Percentiles rank a stretch among this genome's conserved stretches.
Conservation (phyloP, 2,797 vertebrate species). For the Percopsis omiscomaycus region DNA sequence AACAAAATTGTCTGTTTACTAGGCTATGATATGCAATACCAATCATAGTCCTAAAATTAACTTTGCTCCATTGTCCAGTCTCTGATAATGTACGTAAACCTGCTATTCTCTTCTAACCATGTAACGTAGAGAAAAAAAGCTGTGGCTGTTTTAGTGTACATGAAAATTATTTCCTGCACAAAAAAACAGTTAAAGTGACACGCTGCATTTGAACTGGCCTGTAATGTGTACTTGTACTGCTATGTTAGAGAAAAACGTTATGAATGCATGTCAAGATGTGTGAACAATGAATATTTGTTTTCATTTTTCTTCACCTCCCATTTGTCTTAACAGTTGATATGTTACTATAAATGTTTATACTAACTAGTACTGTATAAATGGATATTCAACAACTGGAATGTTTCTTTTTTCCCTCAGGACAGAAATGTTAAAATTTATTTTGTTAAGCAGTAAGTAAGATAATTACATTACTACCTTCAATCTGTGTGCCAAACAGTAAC, state of each 20-base stretch:
- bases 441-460: too few relatives aligned
- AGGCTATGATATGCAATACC: constrained; percentile 12
- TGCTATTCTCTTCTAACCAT: constrained; percentile 1
- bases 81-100: constrained; percentile 19
- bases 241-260: not conserved
- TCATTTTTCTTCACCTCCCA: not conserved
- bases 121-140: not conserved
- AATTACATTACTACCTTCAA: too few relatives aligned
- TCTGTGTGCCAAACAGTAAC: too few relatives aligned
- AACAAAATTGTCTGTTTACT: constrained; percentile 30
- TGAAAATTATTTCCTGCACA: not conserved
- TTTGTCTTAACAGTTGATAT: constrained; percentile 19
- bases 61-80: constrained; percentile 12
- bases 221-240: constrained; percentile 7
- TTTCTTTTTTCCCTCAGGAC: not conserved
- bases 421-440: constrained; percentile 2
- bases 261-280: constrained; percentile 31
- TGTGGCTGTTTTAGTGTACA: not conserved
- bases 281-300: constrained; percentile 1
- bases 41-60: constrained; percentile 29
- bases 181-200: too few relatives aligned
- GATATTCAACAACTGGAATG: constrained; percentile 42
- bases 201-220: too few relatives aligned
- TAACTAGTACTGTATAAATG: not conserved
- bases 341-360: not conserved